phyloP scores from a whole-genome alignment of 2,888 invertebrate species.

The Pycnomerus fuliginosus region DNA sequence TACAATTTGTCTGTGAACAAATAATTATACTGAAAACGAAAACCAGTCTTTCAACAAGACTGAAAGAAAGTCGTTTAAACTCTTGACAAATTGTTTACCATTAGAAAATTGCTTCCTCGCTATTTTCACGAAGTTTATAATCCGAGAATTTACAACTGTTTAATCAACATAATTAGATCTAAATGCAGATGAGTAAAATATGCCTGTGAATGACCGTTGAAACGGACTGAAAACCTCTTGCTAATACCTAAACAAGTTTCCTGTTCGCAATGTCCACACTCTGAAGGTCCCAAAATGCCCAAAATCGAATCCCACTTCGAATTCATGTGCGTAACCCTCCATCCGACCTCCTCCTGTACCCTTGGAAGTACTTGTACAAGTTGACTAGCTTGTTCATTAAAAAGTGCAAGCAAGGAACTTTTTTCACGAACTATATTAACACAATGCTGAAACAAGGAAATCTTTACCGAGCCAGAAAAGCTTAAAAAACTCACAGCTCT shows the following conservation, averaged over 20 bases:
- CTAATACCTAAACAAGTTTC: constrained; percentile 46
- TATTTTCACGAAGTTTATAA: no score
- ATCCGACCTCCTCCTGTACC: constrained; percentile 66
- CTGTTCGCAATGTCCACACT: constrained; percentile 48
- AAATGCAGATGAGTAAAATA: no score
- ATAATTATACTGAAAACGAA: no score
- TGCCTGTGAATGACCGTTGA: no score
- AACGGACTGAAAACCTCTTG: no score
- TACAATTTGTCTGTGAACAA: no score
- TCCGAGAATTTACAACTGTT: no score
- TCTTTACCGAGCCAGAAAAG: background rate
- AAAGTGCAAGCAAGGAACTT: constrained; percentile 69
- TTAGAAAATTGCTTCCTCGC: no score
- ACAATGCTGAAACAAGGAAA: constrained; percentile 61
- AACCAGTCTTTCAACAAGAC: no score
- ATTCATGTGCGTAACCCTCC: constrained; percentile 73
- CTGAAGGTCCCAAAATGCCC: constrained; percentile 65
- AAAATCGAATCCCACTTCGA: constrained; percentile 79
- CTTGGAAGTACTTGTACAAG: constrained; percentile 64
- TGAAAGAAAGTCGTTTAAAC: no score
- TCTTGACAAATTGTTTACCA: no score
- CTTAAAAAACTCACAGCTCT: constrained; percentile 59
- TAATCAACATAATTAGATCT: no score
- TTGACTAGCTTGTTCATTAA: constrained; percentile 76
- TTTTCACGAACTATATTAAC: constrained; percentile 74